Conservation (phyloP, 2,888 invertebrate species). For the Protodeltote pygarga region DNA sequence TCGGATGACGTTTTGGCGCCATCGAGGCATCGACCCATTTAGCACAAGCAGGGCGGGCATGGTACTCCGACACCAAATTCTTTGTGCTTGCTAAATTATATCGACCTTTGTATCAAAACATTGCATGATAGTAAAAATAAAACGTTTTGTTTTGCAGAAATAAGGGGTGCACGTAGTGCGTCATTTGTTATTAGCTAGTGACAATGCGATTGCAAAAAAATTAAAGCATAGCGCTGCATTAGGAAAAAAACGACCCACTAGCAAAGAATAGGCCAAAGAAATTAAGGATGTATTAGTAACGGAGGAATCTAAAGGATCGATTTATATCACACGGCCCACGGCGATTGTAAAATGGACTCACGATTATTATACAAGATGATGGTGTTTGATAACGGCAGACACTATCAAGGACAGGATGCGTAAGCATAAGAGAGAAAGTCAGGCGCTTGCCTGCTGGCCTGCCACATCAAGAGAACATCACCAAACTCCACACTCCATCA, state of each 20-base stretch:
- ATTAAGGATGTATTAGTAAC: slow-evolving; percentile 83
- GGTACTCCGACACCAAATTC: slow-evolving; percentile 66
- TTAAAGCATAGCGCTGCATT: slow-evolving; percentile 71
- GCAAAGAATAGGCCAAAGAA: slow-evolving; percentile 85
- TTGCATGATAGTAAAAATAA: slow-evolving; percentile 58
- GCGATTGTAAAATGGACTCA: slow-evolving; percentile 84
- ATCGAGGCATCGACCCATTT: slow-evolving; percentile 87
- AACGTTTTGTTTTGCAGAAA: slow-evolving; percentile 75
- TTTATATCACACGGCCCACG: slow-evolving; percentile 81
- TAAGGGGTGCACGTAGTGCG: slow-evolving; percentile 84
- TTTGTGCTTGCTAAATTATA: slow-evolving; percentile 68
- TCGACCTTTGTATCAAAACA: slow-evolving; percentile 70
- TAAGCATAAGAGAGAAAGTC: slow-evolving; percentile 83
- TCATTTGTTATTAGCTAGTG: slow-evolving; percentile 80
- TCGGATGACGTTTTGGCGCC: slow-evolving; percentile 84
- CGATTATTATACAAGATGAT: slow-evolving; percentile 78
- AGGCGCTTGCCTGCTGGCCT: slow-evolving; percentile 82
- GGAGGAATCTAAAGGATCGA: slow-evolving; percentile 79
- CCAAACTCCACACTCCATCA: slow-evolving; percentile 69
- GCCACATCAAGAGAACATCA: slow-evolving; percentile 74
- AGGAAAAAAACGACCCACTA: slow-evolving; percentile 70
- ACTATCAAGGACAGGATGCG: slow-evolving; percentile 82
- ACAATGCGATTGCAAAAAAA: slow-evolving; percentile 83
- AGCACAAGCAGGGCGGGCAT: slow-evolving; percentile 77
- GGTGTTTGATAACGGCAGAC: slow-evolving; percentile 78